Evolutionary conservation across 2,888 invertebrate species (phyloP).

Genomic region (Acleris cristana): DNA sequence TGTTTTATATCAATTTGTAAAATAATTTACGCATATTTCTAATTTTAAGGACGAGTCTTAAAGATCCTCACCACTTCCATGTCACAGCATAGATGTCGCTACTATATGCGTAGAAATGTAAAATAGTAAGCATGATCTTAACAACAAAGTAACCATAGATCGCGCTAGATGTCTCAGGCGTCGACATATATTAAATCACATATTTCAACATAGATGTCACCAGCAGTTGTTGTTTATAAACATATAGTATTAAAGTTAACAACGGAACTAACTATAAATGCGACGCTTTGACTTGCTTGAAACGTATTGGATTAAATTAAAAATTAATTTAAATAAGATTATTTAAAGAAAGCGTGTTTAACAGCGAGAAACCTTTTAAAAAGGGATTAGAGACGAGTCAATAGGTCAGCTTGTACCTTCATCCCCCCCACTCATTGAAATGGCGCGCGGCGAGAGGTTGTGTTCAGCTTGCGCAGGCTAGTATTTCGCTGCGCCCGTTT

Average conservation of each 20-base stretch:
- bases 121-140: neutral
- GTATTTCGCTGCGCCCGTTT: constrained; percentile 47
- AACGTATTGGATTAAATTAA: neutral
- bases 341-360: constrained; percentile 20
- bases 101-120: neutral
- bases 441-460: constrained; percentile 75
- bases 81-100: constrained; percentile 18
- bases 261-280: neutral
- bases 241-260: constrained; percentile 3
- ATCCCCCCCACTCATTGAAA: constrained; percentile 74
- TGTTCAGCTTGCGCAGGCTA: constrained; percentile 52
- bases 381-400: constrained; percentile 47
- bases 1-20: too few species aligned
- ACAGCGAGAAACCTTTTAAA: constrained; percentile 22
- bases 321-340: constrained; percentile 11
- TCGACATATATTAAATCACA: neutral
- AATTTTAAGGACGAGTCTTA: too few species aligned
- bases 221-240: constrained; percentile 32
- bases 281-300: neutral
- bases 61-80: too few species aligned
- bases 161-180: constrained; percentile 30
- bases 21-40: too few species aligned
- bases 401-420: constrained; percentile 69
- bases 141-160: constrained; percentile 11
- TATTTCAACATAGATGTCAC: constrained; percentile 25